These are phyloP conservation scores for Troides helena DNA, from an alignment of 2,888 invertebrate species.

Conservation along the genomic window DNA sequence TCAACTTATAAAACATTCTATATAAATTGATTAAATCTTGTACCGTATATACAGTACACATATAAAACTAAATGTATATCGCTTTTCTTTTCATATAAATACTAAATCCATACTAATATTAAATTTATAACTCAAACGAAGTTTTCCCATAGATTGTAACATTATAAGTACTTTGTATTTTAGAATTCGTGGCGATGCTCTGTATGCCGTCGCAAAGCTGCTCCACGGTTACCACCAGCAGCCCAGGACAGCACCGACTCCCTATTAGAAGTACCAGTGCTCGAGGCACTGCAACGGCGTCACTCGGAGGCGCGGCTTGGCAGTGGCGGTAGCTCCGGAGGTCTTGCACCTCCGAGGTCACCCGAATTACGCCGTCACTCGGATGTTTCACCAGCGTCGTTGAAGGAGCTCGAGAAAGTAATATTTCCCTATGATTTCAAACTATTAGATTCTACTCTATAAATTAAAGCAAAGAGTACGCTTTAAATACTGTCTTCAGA, in stretches of 20 bases:
- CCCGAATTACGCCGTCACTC: constrained; percentile 91
- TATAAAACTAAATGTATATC: too few species aligned
- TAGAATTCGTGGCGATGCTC: constrained; percentile 93
- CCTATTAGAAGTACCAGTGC: constrained; percentile 87
- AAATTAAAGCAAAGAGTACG: neutral
- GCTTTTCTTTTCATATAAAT: neutral
- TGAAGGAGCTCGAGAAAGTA: constrained; percentile 94
- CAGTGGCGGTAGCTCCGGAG: constrained; percentile 76
- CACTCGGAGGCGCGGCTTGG: constrained; percentile 86
- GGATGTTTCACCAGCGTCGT: constrained; percentile 91
- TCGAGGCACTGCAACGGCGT: constrained; percentile 88
- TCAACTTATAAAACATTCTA: neutral
- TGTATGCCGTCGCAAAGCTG: constrained; percentile 91
- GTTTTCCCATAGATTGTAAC: neutral
- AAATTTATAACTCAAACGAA: too few species aligned
- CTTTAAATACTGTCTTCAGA: neutral
- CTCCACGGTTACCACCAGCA: constrained; percentile 86
- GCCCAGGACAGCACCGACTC: constrained; percentile 93
- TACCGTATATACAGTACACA: too few species aligned
- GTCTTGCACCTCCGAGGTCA: constrained; percentile 90
- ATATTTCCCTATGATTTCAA: constrained; percentile 43
- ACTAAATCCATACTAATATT: neutral
- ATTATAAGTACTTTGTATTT: neutral
- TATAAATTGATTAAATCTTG: too few species aligned
- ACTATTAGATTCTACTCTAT: neutral